These are phyloP conservation scores for Bedellia somnulentella DNA, from an alignment of 2,888 invertebrate genomes.

Conservation along the genomic window DNA sequence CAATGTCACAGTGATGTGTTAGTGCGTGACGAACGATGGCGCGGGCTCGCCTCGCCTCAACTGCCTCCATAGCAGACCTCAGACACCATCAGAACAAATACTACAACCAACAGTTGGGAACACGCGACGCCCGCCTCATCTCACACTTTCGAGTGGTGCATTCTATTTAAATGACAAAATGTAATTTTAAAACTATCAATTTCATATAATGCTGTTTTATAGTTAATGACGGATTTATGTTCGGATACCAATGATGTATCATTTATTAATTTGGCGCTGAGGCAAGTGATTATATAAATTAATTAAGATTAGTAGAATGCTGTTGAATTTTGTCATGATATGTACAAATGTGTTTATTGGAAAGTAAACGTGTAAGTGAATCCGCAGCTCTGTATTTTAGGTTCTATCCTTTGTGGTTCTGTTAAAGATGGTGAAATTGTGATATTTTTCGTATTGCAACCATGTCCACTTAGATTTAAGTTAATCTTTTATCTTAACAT, in stretches of 20 bases:
- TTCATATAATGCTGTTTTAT: conserved; percentile 25
- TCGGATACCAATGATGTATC: conserved; percentile 49
- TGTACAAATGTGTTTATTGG: conserved; percentile 59
- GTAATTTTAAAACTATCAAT: conserved; percentile 32
- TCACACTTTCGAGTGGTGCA: conserved; percentile 53
- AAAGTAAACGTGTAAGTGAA: conserved; percentile 52
- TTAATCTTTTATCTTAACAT: conserved; percentile 25
- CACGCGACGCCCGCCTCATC: conserved; percentile 46
- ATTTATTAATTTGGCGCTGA: conserved; percentile 28
- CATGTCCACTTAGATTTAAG: conserved; percentile 19
- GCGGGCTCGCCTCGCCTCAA: conserved; percentile 54
- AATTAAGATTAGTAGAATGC: conserved; percentile 42
- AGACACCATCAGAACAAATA: conserved; percentile 6
- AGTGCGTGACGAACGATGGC: conserved; percentile 54
- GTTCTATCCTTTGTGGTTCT: conserved; percentile 38
- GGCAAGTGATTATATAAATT: conserved; percentile 39
- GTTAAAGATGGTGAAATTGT: conserved; percentile 46
- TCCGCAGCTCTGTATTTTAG: conserved; percentile 48
- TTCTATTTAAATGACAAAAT: conserved; percentile 56
- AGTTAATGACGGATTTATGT: conserved; percentile 24
- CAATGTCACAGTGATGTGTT: conserved; percentile 62
- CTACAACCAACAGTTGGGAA: conserved; percentile 33
- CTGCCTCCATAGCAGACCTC: conserved; percentile 19
- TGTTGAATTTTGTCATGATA: conserved; percentile 59
- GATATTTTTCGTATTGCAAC: conserved; percentile 43